Evolutionary conservation across 2,113 vertebrate species (phyloP), one percentile per base, ranked within the genome.

Genomic region (Aegithalos caudatus): DNA sequence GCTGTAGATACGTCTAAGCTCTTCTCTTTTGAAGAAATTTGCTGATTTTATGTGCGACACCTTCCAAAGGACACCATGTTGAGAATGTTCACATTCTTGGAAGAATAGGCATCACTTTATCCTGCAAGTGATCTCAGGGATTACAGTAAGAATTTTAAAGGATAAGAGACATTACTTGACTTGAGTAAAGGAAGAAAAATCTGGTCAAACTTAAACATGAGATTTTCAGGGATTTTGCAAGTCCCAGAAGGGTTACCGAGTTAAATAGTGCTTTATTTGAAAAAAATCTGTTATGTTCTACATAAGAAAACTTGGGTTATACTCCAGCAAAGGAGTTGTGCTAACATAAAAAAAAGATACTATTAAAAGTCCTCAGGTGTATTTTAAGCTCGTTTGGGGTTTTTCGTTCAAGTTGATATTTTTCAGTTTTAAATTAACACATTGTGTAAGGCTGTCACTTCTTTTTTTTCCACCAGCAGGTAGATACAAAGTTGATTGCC

Each of bases 391-490:
- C 19, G 4, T 54, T 90, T 86, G 24, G 10, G 17, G 14, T 11
- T 91, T 86, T 76, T 24, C 62, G 28, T 45, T 67, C 33, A 56
- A 76, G 48, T 5, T 62, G 65, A 23, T 45, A 45, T 27, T 81
- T 81, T 62, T 23, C 18, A 66, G 29, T 94, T 96, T 96, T 82
- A 91, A 97, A 96, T 86, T 57, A 96, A 79, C 8, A 6, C 33
- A 60, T 70, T 81, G 79, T 85, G n/a, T 53, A 89, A 86, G 47
- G 80, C 66, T 89, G 50, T 83, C 53, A 35, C 53, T 65, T 87
- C 20, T 50, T 62, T 65, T 60, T 44, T 44, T 88, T n/a, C 69
- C 42, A 35, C 45, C 38, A 79, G 72, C 54, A 79, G 60, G n/a
- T 27, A 92, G 81, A 95, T 31, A 57, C 25, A 67, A 58, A 81